Evolutionary conservation across 2,888 invertebrate genomes (phyloP), one percentile per base, ranked within the genome.

Genomic region (Dorcus hopei): DNA sequence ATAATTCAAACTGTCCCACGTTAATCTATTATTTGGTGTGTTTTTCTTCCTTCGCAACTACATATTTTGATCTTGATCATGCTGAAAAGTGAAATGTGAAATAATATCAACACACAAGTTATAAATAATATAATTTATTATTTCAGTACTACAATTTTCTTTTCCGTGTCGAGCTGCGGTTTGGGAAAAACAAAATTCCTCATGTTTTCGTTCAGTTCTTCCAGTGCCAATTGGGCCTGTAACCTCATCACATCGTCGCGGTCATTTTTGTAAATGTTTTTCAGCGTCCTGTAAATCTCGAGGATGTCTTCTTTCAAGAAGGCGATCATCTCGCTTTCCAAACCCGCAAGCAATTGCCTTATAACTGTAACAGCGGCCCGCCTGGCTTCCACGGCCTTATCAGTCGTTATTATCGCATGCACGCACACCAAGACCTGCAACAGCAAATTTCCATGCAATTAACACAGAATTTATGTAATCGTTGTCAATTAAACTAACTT

Each of bases 311-410:
- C 84, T 68, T 87, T 87, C 41, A 93, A 78, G 66, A 87, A 81
- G 56, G 84, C 75, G 39, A 93, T 77, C 19, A 85, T 83, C 64
- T 90, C 87, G 68, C 81, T 85, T 38, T 89, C 90, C 9, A 92
- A 79, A 6, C 94, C 94, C 70, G 86, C 85, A 43, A 94, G 79
- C 50, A 94, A 76, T 67, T 89, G 83, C 41, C 88, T 83, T 62
- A 90, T 81, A n/a, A 92, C 87, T 77, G 91, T 82, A 9, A 91
- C 87, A 4, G 91, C 90, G 3, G 93, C 92, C 70, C 92, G 82
- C 52, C 92, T 81, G 40, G 91, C 90, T 76, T 91, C 89, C 3
- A 85, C 78, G 26, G 85, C 83, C 70, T 86, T 84, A 71, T 93
- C 93, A 0, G 84, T 83, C 71, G 85, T 82, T 69, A 92, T 81